phyloP scores from a whole-genome alignment of 1,140 invertebrate species.

The Zaprionus lachaisei region DNA sequence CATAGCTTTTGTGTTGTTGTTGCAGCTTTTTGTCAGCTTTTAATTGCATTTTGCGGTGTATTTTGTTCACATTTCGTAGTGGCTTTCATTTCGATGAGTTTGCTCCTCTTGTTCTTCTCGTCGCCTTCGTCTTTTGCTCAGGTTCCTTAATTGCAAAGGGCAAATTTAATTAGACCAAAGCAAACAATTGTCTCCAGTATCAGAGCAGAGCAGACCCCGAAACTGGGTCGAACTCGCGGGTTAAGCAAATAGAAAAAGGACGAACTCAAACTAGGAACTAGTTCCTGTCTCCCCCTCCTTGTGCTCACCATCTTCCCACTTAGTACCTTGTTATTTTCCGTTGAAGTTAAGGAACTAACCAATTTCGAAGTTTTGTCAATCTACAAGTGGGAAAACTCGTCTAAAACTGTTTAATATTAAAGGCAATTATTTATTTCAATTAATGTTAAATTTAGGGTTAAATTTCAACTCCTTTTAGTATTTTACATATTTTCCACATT shows the following conservation, averaged over 20 bases:
- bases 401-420: background rate
- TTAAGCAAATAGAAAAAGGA: background rate
- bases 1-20: conserved; percentile 50
- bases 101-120: background rate
- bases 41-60: conserved; percentile 60
- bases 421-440: background rate
- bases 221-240: conserved; percentile 3
- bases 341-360: background rate
- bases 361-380: background rate
- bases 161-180: conserved; percentile 66
- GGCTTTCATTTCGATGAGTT: conserved; percentile 39
- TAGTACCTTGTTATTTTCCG: background rate
- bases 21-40: conserved; percentile 42
- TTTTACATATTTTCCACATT: background rate
- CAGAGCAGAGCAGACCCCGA: conserved; percentile 1
- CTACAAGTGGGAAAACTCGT: background rate
- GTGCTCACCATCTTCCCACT: background rate
- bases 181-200: conserved; percentile 48
- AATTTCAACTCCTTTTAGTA: background rate
- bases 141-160: conserved; percentile 60
- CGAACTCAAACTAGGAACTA: background rate
- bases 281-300: background rate
- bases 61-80: conserved; percentile 53
- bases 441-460: background rate
- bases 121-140: conserved; percentile 10